Base-by-base conservation (phyloP, 2,797 vertebrate genomes). In the Sylvia borin region DNA sequence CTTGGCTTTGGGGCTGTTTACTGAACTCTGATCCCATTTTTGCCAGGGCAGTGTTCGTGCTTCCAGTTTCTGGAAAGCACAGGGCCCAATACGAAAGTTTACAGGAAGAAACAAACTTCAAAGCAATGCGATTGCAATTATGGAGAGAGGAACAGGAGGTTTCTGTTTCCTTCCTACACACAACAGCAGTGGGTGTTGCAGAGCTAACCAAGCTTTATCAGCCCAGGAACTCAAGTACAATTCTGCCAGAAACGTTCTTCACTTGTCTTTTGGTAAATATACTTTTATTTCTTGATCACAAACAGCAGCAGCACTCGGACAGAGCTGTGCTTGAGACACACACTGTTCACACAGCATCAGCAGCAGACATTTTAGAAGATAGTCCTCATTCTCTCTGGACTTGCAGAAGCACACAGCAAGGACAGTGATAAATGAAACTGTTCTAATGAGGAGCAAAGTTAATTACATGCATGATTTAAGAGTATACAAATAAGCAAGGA, bases 31-130 rank as follows among this genome's bases (percentile, higher is more conserved):
- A 70, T 93, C 88, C 25, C 38, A 34, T 58, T 93, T 80, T 55
- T 78, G 66, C 94, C 73, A 72, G 57, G 1, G 47, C 71, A 87
- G 13, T 5, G 51, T 21, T 88, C 36, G 3, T 6, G 15, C 34
- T 95, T 95, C 96, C 70, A 1, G 27, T 48, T 78, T 88, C 93
- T 96, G 93, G 70, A 73, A 93, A 95, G 77, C 1, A 0, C 76
- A 70, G 26, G 40, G 65, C n/a, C 51, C 29, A 75, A 15, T 32
- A 50, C 32, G 58, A 85, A 81, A 93, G 66, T 78, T 75, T 57
- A 86, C 83, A 93, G 80, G 90, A 95, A 95, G 76, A 92, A 93
- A 85, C 79, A 87, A 95, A 66, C 73, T 94, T 95, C 93, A 93
- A 93, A 90, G 83, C 58, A 62, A 75, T 51, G 36, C 7, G 0